Base-by-base conservation (phyloP, 2,888 invertebrate genomes). In the Scelioninae gen. 2 region DNA sequence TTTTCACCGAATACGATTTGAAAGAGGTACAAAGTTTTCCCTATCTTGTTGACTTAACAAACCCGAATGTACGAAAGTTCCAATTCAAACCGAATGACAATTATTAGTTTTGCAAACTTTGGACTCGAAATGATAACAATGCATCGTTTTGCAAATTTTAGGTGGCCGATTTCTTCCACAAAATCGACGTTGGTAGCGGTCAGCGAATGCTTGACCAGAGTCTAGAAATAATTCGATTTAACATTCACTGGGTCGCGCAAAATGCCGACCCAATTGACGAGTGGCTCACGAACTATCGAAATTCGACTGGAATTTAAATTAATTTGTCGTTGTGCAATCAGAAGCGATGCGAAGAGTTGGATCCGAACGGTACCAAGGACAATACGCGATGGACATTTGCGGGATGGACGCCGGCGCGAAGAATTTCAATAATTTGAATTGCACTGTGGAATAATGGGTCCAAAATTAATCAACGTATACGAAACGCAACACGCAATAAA, bases 161-260 rank as follows among this genome's bases (percentile, higher is more conserved):
- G 92, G 91, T 92, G 46, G 89, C 89, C 64, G 88, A 89, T 57
- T 87, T 91, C 75, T 92, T 91, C 83, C 85, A 85, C 37, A 85
- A 87, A 37, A 85, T 88, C 48, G 88, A 90, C 57, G 87, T 90
- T 15, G 90, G 90, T 1, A 88, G 89, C 6, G 90, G 91, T 78
- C 72, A 88, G 79, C 72, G 89, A 79, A 92, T 93, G 0, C 89
- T 93, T 10, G 88, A 91, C 25, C 92, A 92, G 77, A 93, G 94
- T 10, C 84, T 95, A 45, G 96, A 96, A 86, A 92, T 90, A 0
- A 93, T 95, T 18, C 91, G 92, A 9, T 89, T 94, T 15, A 95
- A 96, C 87, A 92, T 94, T 1, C 91, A 93, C 73, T 96, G 95
- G 95, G 92, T 95, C 41, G 84, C 87, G 37, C 84, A 87, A 28